Conservation (phyloP, 2,113 vertebrate genomes). For the Lepus europaeus region DNA sequence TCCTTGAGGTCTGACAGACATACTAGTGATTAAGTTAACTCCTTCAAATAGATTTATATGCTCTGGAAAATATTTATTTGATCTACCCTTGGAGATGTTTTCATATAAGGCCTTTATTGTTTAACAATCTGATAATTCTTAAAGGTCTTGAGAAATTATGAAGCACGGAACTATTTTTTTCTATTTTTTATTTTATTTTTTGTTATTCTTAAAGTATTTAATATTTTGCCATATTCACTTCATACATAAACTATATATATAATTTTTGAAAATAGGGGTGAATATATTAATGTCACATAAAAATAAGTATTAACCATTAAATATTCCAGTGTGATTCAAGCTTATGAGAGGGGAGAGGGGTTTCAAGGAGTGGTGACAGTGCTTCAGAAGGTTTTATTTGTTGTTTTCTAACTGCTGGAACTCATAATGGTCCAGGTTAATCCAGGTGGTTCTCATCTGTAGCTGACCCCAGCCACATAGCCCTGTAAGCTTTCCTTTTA, state of each 20-base stretch:
- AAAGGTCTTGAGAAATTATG: conserved; percentile 75
- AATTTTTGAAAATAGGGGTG: no score
- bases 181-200: no score
- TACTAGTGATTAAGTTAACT: conserved; percentile 81
- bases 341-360: neutral
- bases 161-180: neutral
- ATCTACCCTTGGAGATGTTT: conserved; percentile 81
- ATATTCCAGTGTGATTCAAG: conserved; percentile 39
- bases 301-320: conserved; percentile 31
- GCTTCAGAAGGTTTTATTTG: neutral
- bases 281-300: no score
- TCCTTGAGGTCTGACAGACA: conserved; percentile 79
- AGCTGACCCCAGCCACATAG: neutral
- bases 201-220: no score
- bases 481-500: neutral
- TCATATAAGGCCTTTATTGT: conserved; percentile 67
- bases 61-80: conserved; percentile 82
- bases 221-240: no score
- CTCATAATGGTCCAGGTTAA: neutral
- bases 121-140: conserved; percentile 75
- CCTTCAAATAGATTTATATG: conserved; percentile 84
- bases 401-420: neutral
- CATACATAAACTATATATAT: no score
- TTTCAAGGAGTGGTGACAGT: neutral
- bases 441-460: neutral